Conservation (phyloP, 2,797 vertebrate genomes). For the Diplodus puntazzo region DNA sequence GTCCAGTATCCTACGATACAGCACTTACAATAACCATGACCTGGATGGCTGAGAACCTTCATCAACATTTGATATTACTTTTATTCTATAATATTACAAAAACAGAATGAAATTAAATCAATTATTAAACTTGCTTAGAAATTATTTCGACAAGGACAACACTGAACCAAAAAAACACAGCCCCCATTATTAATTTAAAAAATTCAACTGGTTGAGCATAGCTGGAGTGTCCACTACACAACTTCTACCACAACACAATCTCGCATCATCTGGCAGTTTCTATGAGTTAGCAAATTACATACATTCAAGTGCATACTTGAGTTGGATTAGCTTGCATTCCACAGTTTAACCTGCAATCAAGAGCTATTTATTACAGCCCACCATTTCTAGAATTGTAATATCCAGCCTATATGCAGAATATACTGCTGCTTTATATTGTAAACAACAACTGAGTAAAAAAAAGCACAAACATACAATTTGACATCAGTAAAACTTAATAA, state of each 20-base stretch:
- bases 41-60: too few relatives aligned
- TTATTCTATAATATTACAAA: too few relatives aligned
- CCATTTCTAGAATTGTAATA: background rate
- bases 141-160: background rate
- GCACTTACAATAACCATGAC: too few relatives aligned
- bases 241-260: background rate
- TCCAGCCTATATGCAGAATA: background rate
- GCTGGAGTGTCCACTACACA: background rate
- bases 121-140: background rate
- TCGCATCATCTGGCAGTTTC: background rate
- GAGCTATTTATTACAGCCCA: background rate
- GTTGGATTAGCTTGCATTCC: background rate
- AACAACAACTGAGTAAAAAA: background rate
- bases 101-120: too few relatives aligned
- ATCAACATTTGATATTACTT: too few relatives aligned
- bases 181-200: too few relatives aligned
- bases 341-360: background rate
- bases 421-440: constrained; percentile 1
- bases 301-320: background rate
- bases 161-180: background rate
- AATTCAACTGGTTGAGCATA: too few relatives aligned
- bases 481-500: background rate
- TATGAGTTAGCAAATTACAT: background rate
- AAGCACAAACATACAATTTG: background rate
- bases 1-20: too few relatives aligned